These are phyloP conservation scores for Sclerurus mexicanus DNA, from an alignment of 2,113 vertebrate species.

Conservation along the genomic window DNA sequence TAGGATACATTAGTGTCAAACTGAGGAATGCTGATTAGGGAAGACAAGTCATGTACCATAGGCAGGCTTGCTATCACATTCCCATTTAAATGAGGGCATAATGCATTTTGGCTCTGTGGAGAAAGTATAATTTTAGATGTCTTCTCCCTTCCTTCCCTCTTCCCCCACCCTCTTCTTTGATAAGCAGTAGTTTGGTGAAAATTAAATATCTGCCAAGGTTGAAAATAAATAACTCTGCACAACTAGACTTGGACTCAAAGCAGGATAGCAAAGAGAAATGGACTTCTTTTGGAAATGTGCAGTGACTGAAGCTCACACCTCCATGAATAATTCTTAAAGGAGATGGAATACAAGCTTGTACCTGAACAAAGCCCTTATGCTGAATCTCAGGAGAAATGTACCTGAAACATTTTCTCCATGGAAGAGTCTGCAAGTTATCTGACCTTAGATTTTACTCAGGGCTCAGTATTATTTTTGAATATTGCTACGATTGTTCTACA, in stretches of 20 bases:
- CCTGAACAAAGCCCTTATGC: neutral
- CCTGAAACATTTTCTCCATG: neutral
- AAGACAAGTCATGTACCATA: neutral
- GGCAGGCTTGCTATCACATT: neutral
- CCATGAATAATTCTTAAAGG: neutral
- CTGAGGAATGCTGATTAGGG: neutral
- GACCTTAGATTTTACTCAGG: neutral
- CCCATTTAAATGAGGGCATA: neutral
- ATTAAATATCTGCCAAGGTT: neutral
- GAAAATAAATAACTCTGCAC: neutral
- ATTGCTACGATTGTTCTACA: neutral
- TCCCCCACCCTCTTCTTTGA: neutral
- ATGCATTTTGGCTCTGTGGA: neutral
- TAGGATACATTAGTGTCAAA: slow-evolving; percentile 27
- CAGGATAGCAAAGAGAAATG: neutral
- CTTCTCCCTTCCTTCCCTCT: neutral
- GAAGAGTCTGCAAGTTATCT: neutral
- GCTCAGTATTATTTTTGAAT: neutral
- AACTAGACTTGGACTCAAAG: neutral
- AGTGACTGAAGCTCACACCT: neutral
- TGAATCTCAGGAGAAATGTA: neutral
- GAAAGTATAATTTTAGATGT: neutral
- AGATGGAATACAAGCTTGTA: neutral
- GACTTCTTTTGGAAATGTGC: neutral
- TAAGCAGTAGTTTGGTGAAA: neutral